Percentiles rank a stretch among this genome's conserved stretches.
Evolutionary conservation across 2,888 invertebrate genomes (phyloP).

Genomic region (Drosophila prolongata): DNA sequence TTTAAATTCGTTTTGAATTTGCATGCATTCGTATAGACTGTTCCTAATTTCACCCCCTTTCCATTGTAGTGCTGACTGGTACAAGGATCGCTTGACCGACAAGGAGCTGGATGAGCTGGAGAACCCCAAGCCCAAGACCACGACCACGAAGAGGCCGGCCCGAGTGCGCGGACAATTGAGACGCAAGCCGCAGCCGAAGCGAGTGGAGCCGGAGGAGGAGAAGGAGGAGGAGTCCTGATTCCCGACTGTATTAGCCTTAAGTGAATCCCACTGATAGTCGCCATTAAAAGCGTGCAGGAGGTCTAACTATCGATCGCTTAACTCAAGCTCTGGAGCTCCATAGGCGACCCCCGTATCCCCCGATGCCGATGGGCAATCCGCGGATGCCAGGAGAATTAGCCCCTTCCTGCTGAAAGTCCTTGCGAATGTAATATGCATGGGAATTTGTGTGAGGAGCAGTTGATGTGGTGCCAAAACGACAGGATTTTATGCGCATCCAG

Average conservation of each 20-base stretch:
- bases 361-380: constrained; percentile 20
- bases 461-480: constrained; percentile 64
- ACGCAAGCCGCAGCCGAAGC: constrained; percentile 73
- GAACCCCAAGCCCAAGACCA: constrained; percentile 89
- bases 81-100: constrained; percentile 93
- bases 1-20: no score
- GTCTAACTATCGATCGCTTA: constrained; percentile 13
- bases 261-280: constrained; percentile 37
- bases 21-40: no score
- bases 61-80: constrained; percentile 92
- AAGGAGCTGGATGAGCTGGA: constrained; percentile 92
- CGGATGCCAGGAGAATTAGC: constrained; percentile 32
- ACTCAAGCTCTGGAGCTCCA: neutral
- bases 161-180: constrained; percentile 86
- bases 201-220: constrained; percentile 65
- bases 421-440: constrained; percentile 37
- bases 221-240: constrained; percentile 52
- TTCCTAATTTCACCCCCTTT: neutral
- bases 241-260: constrained; percentile 60
- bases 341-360: neutral
- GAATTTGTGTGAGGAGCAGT: constrained; percentile 45
- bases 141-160: constrained; percentile 82
- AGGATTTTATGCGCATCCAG: constrained; percentile 62
- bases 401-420: neutral
- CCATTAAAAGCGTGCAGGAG: constrained; percentile 31